Conservation (phyloP, 1,140 invertebrate genomes). For the Polyergus mexicanus region DNA sequence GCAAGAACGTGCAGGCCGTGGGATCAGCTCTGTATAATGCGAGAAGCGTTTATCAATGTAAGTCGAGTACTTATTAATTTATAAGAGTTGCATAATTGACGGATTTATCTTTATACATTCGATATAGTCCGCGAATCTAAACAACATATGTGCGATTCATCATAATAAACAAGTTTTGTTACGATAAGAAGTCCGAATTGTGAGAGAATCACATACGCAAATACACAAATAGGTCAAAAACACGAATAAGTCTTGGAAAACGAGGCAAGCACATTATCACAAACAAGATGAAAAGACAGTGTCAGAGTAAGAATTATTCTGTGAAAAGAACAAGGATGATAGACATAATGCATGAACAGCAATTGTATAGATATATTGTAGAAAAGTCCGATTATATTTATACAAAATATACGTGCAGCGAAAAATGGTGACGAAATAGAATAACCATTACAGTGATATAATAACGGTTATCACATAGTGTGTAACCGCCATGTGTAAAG, state of each 20-base stretch:
- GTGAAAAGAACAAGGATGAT: constrained; percentile 5
- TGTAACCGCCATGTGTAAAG: background rate
- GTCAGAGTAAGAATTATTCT: constrained; percentile 41
- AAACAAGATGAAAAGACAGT: constrained; percentile 28
- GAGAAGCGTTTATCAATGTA: constrained; percentile 20
- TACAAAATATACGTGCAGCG: constrained; percentile 41
- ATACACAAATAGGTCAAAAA: constrained; percentile 34
- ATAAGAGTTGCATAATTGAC: constrained; percentile 9
- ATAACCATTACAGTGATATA: constrained; percentile 49
- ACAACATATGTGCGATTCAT: constrained; percentile 19
- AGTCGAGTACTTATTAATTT: background rate
- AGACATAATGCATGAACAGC: constrained; percentile 17
- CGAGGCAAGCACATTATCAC: constrained; percentile 53
- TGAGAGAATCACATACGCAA: constrained; percentile 10
- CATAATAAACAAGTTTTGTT: constrained; percentile 32
- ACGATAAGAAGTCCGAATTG: constrained; percentile 44
- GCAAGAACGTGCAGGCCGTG: constrained; percentile 93
- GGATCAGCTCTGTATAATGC: constrained; percentile 91
- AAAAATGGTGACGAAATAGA: constrained; percentile 52
- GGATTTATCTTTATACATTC: constrained; percentile 18
- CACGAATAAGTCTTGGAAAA: constrained; percentile 40
- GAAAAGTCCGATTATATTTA: constrained; percentile 12
- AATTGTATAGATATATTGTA: constrained; percentile 29
- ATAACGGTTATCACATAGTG: background rate
- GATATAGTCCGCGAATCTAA: constrained; percentile 16